A percentile compares a stretch with the other conserved stretches of the same genome.
These are phyloP conservation scores for Stomatorhinus ivindoensis DNA, from an alignment of 2,113 vertebrate species.

Conservation along the genomic window DNA sequence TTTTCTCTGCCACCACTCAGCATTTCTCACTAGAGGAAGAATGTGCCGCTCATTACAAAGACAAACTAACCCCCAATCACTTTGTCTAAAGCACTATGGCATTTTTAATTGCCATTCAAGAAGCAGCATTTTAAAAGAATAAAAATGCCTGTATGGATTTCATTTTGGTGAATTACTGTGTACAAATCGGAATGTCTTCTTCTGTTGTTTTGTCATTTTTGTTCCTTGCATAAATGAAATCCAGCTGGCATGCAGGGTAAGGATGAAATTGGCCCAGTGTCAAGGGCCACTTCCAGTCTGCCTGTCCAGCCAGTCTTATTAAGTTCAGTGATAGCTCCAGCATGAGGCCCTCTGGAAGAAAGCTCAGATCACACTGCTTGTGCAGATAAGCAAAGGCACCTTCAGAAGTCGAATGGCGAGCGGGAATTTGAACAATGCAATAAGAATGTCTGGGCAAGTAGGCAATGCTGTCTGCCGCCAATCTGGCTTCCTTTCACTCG, in stretches of 20 bases:
- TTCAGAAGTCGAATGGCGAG: constrained; percentile 36
- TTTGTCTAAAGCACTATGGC: constrained; percentile 22
- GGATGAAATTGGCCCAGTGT: not conserved
- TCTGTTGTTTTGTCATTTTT: constrained; percentile 30
- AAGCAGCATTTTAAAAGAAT: constrained; percentile 28
- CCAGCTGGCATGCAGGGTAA: not conserved
- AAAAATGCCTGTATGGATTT: constrained; percentile 54
- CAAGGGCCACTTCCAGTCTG: not conserved
- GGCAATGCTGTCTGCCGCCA: constrained; percentile 17
- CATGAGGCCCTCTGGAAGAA: constrained; percentile 4
- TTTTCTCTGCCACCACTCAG: not conserved
- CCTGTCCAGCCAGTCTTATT: not conserved
- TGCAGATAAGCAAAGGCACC: constrained; percentile 17
- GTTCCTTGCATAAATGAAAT: not conserved
- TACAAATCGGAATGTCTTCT: constrained; percentile 47
- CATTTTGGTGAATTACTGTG: constrained; percentile 37
- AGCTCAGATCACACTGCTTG: constrained; percentile 16
- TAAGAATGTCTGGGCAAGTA: constrained; percentile 55
- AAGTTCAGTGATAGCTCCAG: constrained; percentile 15
- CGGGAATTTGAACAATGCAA: constrained; percentile 47
- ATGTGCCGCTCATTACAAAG: not conserved
- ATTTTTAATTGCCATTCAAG: constrained; percentile 51
- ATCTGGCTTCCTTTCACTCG: not conserved
- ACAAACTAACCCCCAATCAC: constrained; percentile 20
- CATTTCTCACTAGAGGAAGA: not conserved